These are phyloP conservation scores for Antheraea assamensis DNA, from an alignment of 2,888 invertebrate species.

Conservation along the genomic window DNA sequence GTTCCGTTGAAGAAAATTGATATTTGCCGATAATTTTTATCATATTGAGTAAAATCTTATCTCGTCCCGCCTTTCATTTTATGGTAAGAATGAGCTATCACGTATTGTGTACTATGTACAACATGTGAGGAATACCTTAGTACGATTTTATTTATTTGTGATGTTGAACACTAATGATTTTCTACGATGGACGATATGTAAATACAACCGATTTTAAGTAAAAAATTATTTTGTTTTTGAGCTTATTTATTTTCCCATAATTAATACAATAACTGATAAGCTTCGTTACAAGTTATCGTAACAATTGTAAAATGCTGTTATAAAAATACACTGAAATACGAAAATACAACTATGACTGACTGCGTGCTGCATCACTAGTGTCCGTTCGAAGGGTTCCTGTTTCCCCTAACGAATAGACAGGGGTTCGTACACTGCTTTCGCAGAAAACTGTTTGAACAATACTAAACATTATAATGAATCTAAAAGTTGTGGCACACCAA, in stretches of 20 bases:
- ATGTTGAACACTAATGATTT: slow-evolving; percentile 81
- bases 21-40: slow-evolving; percentile 63
- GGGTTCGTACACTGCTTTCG: slow-evolving; percentile 1
- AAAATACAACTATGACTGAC: too few relatives aligned
- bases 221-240: slow-evolving; percentile 80
- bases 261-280: slow-evolving; percentile 9
- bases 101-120: slow-evolving; percentile 76
- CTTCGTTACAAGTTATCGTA: neutral
- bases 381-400: slow-evolving; percentile 4
- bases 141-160: slow-evolving; percentile 82
- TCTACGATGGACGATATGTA: slow-evolving; percentile 82
- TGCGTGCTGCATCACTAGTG: neutral
- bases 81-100: slow-evolving; percentile 74
- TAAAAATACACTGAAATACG: neutral
- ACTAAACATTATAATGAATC: neutral
- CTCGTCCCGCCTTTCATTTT: slow-evolving; percentile 73
- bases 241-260: slow-evolving; percentile 74
- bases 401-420: slow-evolving; percentile 7
- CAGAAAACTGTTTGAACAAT: neutral
- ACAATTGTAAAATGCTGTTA: neutral
- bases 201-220: slow-evolving; percentile 83
- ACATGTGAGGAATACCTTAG: slow-evolving; percentile 76
- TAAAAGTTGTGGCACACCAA: neutral
- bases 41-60: slow-evolving; percentile 66
- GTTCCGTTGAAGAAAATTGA: slow-evolving; percentile 56